These are phyloP conservation scores for Archips xylosteana DNA, from an alignment of 2,888 invertebrate genomes.

Conservation along the genomic window DNA sequence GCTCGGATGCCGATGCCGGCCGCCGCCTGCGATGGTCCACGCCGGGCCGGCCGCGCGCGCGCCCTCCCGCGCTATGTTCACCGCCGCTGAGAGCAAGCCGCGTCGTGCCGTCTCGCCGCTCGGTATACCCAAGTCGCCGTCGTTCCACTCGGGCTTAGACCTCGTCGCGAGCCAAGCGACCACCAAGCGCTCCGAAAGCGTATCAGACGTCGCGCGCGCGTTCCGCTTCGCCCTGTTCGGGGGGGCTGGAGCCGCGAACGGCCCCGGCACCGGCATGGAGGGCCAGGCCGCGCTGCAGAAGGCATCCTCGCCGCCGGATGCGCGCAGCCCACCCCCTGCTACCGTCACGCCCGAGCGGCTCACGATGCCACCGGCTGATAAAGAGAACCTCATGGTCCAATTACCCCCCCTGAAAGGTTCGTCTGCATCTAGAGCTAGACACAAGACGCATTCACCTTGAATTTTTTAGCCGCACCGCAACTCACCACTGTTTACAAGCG, in stretches of 20 bases:
- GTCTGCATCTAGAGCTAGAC: slow-evolving; percentile 46
- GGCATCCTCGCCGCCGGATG: slow-evolving; percentile 77
- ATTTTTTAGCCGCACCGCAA: not conserved
- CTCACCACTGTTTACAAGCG: slow-evolving; percentile 58
- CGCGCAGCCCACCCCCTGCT: slow-evolving; percentile 73
- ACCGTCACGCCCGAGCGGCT: slow-evolving; percentile 68
- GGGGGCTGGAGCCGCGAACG: slow-evolving; percentile 52
- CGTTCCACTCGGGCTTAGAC: slow-evolving; percentile 94
- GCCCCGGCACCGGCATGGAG: slow-evolving; percentile 67
- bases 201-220: slow-evolving; percentile 80
- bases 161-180: slow-evolving; percentile 88
- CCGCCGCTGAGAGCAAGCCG: slow-evolving; percentile 82
- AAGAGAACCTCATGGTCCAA: slow-evolving; percentile 80
- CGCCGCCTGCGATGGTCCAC: slow-evolving; percentile 85
- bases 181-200: slow-evolving; percentile 79
- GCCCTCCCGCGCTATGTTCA: slow-evolving; percentile 83
- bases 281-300: slow-evolving; percentile 71
- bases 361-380: slow-evolving; percentile 67
- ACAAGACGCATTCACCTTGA: slow-evolving; percentile 24
- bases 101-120: slow-evolving; percentile 86
- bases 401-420: slow-evolving; percentile 84
- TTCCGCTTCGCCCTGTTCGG: slow-evolving; percentile 79
- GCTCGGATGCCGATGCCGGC: slow-evolving; percentile 84
- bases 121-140: slow-evolving; percentile 94
- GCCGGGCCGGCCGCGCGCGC: slow-evolving; percentile 85